phyloP scores from a whole-genome alignment of 2,113 vertebrate species.

The Tympanuchus pallidicinctus region DNA sequence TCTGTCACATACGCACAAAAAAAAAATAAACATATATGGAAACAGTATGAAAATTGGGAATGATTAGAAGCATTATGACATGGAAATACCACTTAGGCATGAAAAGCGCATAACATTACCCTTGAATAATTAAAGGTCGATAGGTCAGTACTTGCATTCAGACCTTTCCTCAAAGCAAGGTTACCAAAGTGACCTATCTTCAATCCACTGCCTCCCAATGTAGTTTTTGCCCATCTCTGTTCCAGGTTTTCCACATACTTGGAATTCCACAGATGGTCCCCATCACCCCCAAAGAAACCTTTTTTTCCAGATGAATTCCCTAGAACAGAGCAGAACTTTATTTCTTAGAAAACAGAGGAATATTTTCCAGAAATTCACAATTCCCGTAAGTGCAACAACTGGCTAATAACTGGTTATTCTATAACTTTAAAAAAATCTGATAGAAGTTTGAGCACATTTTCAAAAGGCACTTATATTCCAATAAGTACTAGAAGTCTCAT shows the following conservation, averaged over 20 bases:
- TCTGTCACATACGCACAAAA: background rate
- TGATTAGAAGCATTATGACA: background rate
- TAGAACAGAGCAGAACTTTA: conserved; percentile 75
- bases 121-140: conserved; percentile 32
- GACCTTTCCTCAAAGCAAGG: conserved; percentile 20
- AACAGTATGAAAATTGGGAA: background rate
- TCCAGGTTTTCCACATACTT: conserved; percentile 52
- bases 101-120: background rate
- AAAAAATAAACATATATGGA: background rate
- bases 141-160: background rate
- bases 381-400: conserved; percentile 52
- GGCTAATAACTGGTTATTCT: conserved; percentile 61
- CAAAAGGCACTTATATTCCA: background rate
- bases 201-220: conserved; percentile 57
- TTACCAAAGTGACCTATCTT: conserved; percentile 51
- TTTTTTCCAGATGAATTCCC: conserved; percentile 80
- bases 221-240: conserved; percentile 57
- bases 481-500: background rate
- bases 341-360: conserved; percentile 70
- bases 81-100: background rate
- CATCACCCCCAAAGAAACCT: conserved; percentile 62
- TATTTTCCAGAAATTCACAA: conserved; percentile 72
- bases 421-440: conserved; percentile 41
- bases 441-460: conserved; percentile 22
- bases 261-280: conserved; percentile 80